These are phyloP conservation scores for Montipora capitata DNA, from an alignment of 92 coral and sea anemone species.

Conservation along the genomic window DNA sequence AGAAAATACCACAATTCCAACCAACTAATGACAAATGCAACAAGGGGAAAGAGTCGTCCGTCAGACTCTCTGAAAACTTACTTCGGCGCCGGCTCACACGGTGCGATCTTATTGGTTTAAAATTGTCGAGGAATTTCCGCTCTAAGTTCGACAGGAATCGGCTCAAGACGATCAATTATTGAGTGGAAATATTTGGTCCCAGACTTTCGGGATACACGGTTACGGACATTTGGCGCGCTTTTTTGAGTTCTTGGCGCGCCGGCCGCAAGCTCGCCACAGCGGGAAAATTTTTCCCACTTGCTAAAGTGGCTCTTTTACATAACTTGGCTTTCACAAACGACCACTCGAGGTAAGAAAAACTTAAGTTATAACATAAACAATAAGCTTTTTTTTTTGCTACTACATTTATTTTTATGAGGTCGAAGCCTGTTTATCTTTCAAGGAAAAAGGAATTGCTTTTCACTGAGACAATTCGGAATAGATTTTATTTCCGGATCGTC, in stretches of 20 bases:
- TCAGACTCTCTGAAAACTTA: constrained; percentile 66
- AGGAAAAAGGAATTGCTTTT: no score
- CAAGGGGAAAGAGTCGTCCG: constrained; percentile 27
- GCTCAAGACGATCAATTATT: constrained; percentile 37
- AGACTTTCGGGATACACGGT: constrained; percentile 41
- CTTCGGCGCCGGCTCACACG: constrained; percentile 80
- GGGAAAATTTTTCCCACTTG: neutral
- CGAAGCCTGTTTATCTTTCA: no score
- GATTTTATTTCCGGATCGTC: no score
- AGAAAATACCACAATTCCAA: neutral
- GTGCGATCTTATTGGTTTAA: constrained; percentile 81
- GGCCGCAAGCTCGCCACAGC: constrained; percentile 3
- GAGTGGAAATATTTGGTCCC: constrained; percentile 21
- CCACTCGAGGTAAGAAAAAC: neutral
- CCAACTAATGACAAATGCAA: constrained; percentile 23
- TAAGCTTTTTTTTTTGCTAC: neutral
- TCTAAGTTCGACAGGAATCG: constrained; percentile 33
- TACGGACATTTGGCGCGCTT: constrained; percentile 63
- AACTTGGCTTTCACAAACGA: neutral
- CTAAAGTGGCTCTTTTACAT: neutral
- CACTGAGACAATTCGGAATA: no score
- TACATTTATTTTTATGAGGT: no score
- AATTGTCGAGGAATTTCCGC: constrained; percentile 62
- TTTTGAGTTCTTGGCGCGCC: constrained; percentile 33
- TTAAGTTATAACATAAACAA: constrained; percentile 1